Conservation (phyloP, 2,113 vertebrate species). For the Tragelaphus imberbis region DNA sequence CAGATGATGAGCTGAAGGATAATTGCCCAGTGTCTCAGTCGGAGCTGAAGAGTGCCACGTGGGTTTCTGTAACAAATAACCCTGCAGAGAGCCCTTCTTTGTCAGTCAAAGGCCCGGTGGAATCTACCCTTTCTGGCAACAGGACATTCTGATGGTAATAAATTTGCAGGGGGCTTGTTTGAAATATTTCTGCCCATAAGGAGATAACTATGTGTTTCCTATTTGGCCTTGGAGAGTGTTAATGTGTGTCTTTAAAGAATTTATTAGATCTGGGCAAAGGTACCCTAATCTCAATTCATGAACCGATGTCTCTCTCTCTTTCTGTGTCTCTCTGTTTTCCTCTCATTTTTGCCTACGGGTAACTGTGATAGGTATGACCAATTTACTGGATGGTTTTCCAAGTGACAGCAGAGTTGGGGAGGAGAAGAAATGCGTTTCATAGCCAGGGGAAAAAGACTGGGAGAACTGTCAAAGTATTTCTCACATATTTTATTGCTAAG, state of each 20-base stretch:
- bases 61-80: not conserved
- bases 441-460: not conserved
- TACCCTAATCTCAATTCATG: not conserved
- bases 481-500: not conserved
- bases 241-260: not conserved
- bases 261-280: not conserved
- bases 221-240: not conserved
- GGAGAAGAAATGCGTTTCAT: not conserved
- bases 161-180: not conserved
- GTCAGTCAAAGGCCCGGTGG: slow-evolving; percentile 26
- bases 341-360: not conserved
- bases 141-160: not conserved
- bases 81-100: slow-evolving; percentile 4
- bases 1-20: not conserved
- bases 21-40: not conserved
- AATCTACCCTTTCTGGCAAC: not conserved
- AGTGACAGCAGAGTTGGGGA: not conserved
- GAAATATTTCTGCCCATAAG: not conserved
- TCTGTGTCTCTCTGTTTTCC: not conserved
- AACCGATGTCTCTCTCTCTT: not conserved
- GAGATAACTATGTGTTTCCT: not conserved
- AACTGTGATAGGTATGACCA: not conserved
- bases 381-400: not conserved
- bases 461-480: slow-evolving; percentile 36
- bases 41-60: not conserved